phyloP scores from a whole-genome alignment of 64 coral and sea anemone species.

The Montipora capricornis region DNA sequence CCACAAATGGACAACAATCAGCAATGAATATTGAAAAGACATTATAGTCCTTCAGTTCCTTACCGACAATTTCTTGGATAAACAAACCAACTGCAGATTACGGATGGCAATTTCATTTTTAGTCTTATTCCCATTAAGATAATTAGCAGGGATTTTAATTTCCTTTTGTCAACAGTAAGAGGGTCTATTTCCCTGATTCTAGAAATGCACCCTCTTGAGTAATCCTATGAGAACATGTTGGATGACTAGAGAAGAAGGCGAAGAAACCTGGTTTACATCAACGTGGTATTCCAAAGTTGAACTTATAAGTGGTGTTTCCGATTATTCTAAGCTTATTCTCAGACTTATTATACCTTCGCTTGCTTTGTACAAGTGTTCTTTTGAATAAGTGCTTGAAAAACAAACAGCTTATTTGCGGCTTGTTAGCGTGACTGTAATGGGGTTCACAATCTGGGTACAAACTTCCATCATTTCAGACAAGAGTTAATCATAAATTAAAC shows the following conservation, averaged over 20 bases:
- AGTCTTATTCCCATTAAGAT: slow-evolving; percentile 1
- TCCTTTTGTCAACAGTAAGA: slow-evolving; percentile 20
- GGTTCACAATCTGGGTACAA: not conserved
- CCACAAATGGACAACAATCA: not conserved
- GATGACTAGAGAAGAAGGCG: too few relatives aligned
- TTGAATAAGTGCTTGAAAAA: not conserved
- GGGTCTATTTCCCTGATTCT: not conserved
- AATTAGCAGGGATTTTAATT: slow-evolving; percentile 40
- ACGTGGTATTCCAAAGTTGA: not conserved
- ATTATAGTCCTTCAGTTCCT: not conserved
- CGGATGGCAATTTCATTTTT: not conserved
- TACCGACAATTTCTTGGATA: slow-evolving; percentile 4
- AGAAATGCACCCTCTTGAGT: too few relatives aligned
- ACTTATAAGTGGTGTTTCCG: not conserved
- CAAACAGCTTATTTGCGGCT: slow-evolving; percentile 53
- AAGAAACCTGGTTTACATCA: too few relatives aligned
- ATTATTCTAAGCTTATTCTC: not conserved
- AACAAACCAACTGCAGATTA: not conserved
- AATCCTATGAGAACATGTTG: too few relatives aligned
- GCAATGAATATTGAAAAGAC: not conserved
- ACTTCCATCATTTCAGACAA: slow-evolving; percentile 12
- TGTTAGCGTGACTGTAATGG: not conserved
- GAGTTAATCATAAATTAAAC: not conserved
- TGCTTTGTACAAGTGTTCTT: not conserved
- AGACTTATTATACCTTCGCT: not conserved